These are phyloP conservation scores for Drosophila biarmipes DNA, from an alignment of 1,140 invertebrate species.

Conservation along the genomic window DNA sequence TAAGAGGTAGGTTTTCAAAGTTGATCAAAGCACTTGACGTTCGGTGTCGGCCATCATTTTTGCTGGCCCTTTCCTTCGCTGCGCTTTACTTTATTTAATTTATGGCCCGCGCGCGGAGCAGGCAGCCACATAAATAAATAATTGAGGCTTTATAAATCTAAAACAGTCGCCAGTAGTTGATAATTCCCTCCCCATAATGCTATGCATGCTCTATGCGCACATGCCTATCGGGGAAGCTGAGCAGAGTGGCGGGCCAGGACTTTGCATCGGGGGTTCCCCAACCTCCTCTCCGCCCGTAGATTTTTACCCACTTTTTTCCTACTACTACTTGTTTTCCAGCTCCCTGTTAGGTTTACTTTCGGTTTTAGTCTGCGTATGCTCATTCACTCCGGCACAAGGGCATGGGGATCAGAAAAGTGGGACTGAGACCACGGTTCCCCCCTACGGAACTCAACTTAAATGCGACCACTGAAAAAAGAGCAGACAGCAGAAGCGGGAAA, in stretches of 20 bases:
- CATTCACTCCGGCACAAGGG: conserved; percentile 4
- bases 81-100: conserved; percentile 61
- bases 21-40: not conserved
- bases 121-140: conserved; percentile 59
- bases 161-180: conserved; percentile 61
- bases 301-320: conserved; percentile 23
- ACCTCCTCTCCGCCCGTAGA: conserved; percentile 15
- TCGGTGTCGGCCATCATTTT: not conserved
- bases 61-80: conserved; percentile 7
- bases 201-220: not conserved
- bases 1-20: too few relatives aligned
- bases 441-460: conserved; percentile 53
- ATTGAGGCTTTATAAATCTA: conserved; percentile 63
- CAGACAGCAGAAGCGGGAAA: conserved; percentile 52
- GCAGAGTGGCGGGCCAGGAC: conserved; percentile 13
- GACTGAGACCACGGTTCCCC: not conserved
- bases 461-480: conserved; percentile 58
- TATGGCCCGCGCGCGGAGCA: conserved; percentile 45
- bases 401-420: too few relatives aligned
- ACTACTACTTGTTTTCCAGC: not conserved
- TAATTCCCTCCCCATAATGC: conserved; percentile 13
- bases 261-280: conserved; percentile 10
- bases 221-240: conserved; percentile 32
- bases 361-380: conserved; percentile 45
- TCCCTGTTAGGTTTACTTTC: conserved; percentile 55